Evolutionary conservation across 2,113 vertebrate species (phyloP), one percentile per base, ranked within the genome.

Genomic region (Bambusicola thoracicus): DNA sequence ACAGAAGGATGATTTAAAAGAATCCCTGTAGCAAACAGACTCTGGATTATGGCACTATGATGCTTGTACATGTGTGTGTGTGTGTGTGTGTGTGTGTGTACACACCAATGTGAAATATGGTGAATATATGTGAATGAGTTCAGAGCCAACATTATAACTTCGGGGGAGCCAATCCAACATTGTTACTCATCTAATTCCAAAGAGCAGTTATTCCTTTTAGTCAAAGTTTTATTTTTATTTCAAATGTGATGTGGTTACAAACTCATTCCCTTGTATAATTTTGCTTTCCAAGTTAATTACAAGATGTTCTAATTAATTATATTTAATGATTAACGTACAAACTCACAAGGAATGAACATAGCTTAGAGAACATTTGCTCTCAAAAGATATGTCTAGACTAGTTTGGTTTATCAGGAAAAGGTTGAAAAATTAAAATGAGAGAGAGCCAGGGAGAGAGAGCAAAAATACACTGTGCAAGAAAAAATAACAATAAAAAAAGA

Each of bases 251-350:
- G 96, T 93, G 96, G 97, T 97, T 97, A 92, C 93, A 96, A 96
- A 95, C 92, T 96, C 97, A 97, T 97, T 96, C 96, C 94, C 96
- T 94, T 72, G 86, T 92, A 94, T 96, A 97, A 97, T 97, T 97
- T 96, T 94, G 92, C 96, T 96, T 96, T 96, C 95, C 92, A 96
- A 96, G 97, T 97, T 97, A 97, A 97, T 97, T 97, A 96, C 91
- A 90, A 96, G 96, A 96, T 96, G 96, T 96, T 97, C 94, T 96
- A 97, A 97, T 97, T 97, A 97, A 97, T 97, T 97, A 97, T 88
- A 97, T 96, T 96, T 97, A 97, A 97, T 97, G 95, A 97, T 97
- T 96, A 97, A 97, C 96, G 96, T 96, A 97, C 96, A 96, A 97
- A 97, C 79, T 91, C 94, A 96, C 91, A 96, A 92, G 92, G 96